Evolutionary conservation across 2,888 invertebrate genomes (phyloP), one percentile per base, ranked within the genome.

Genomic region (Chorisops tibialis): DNA sequence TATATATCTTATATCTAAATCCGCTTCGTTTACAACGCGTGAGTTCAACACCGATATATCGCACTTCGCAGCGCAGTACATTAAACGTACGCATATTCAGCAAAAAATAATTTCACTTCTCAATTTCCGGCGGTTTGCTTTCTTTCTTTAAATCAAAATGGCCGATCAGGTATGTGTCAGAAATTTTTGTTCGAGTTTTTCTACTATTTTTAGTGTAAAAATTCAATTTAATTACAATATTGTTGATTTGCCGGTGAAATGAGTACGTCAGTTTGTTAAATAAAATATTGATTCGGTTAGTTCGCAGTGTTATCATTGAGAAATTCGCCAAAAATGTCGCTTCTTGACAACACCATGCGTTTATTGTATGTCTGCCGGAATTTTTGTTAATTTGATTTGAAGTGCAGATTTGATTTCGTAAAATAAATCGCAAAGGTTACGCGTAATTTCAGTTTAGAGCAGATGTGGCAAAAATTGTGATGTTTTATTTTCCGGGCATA

Each of bases 131-230:
- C 35, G 18, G 19, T 19, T 56, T 30, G 30, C 4, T 43, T 70
- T 72, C 71, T 75, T 77, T 76, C 72, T 72, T 75, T 72, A 73
- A 70, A 81, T 79, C 84, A 88, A 87, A 78, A 89, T 89, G 89
- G 89, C 89, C 81, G 89, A 89, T 80, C 89, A 89, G 87, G 89
- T 88, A 85, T 75, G 86, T 47, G 38, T 43, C 56, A 11, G 16
- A 24, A 35, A n/a, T 50, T 35, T 30, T 50, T 7, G 35, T 30
- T 41, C 18, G n/a, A 16, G 2, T 48, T 54, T 38, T 22, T 47
- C 21, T 35, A 12, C n/a, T 3, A 19, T 11, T 50, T 50, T 35
- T 47, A 11, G 11, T 37, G 16, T 19, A 11, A 45, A 30, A 50
- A 37, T 35, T 5, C 3, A 3, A 1, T 4, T 16, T 30, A 12